Base-by-base conservation (phyloP, 2,797 vertebrate genomes). In the Streptopelia turtur region DNA sequence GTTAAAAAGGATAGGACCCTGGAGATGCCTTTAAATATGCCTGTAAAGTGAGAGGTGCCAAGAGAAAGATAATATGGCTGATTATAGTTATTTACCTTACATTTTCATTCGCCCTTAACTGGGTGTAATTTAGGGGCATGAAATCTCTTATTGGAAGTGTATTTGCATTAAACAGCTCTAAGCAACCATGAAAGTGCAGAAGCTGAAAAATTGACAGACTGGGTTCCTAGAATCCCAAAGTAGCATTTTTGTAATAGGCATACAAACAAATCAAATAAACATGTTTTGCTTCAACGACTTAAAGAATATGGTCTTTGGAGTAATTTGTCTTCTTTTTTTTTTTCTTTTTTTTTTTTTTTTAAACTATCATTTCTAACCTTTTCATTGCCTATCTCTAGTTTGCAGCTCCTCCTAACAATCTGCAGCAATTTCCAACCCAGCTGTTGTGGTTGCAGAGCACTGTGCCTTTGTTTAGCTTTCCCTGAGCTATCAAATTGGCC, bases 41-140 rank as follows among this genome's bases (percentile, higher is more conserved):
- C 98, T 98, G 98, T 97, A 98, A 98, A 98, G 97, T 98, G 98
- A 98, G 98, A 97, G 96, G 97, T 98, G 98, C 98, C 98, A 98
- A 85, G 98, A 98, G 98, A 97, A 98, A 98, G 98, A 98, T 98
- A 98, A 98, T 98, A 98, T 98, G 96, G 97, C 97, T 98, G 98
- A 98, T 98, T 98, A 98, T 98, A 98, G 98, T 98, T 98, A 98
- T 98, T 98, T 98, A 98, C 98, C 98, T 98, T 98, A 98, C 98
- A 98, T 98, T 98, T 98, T 98, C 98, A 98, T 98, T 98, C 87
- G 95, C 97, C 98, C 97, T 98, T 98, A 98, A 98, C 98, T 98
- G 98, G 98, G 97, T 98, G 98, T 98, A 98, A 98, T 98, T 98
- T 98, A 98, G 98, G 98, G 98, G 98, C 98, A 98, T 98, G 98